A percentile compares a stretch with the other conserved stretches of the same genome.
Conservation (phyloP, 2,113 vertebrate genomes). For the Alaudala cheleensis region DNA sequence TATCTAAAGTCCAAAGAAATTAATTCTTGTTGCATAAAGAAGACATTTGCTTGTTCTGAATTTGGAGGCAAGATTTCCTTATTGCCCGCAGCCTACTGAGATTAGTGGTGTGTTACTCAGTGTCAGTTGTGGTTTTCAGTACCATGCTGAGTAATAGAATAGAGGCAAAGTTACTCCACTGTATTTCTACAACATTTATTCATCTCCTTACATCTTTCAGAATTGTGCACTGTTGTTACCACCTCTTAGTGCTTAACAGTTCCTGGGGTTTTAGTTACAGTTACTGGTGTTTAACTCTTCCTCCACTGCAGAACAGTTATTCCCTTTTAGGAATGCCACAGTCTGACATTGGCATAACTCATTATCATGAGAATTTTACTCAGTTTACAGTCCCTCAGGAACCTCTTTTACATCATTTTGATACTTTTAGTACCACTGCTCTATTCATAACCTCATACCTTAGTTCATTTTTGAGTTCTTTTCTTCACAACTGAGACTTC, state of each 20-base stretch:
- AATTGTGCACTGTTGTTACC: background rate
- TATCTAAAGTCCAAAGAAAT: background rate
- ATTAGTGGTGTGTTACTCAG: background rate
- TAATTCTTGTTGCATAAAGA: background rate
- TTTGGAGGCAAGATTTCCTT: background rate
- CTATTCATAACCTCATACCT: background rate
- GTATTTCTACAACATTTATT: background rate
- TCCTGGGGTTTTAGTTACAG: background rate
- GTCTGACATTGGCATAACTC: background rate
- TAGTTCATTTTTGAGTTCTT: background rate
- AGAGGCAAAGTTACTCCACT: background rate
- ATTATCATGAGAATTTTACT: background rate
- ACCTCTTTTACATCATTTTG: background rate
- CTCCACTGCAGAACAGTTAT: background rate
- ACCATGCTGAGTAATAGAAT: background rate
- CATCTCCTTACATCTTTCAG: background rate
- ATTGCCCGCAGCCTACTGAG: background rate
- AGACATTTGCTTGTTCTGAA: background rate
- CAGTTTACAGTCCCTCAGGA: background rate
- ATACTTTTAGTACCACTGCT: background rate
- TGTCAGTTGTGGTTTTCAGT: background rate
- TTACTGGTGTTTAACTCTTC: background rate
- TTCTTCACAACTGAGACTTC: background rate
- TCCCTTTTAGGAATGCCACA: background rate
- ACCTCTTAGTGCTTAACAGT: background rate